phyloP scores from a whole-genome alignment of 2,113 vertebrate species.

The Dasypus novemcinctus region DNA sequence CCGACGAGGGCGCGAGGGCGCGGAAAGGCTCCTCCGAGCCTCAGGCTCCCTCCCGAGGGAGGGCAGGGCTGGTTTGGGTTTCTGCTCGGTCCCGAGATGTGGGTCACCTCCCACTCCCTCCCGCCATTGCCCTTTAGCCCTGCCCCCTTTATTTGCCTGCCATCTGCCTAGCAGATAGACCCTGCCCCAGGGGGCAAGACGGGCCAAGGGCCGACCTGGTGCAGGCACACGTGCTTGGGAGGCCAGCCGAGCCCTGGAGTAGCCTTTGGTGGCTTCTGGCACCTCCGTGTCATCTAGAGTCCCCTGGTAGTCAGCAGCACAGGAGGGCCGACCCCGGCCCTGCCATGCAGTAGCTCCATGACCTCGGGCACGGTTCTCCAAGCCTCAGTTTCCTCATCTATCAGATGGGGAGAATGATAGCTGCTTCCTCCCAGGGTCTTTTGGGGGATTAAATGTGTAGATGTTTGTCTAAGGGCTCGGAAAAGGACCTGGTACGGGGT shows the following conservation, averaged over 20 bases:
- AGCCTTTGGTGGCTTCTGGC: not conserved
- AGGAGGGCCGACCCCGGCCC: not conserved
- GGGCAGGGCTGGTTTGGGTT: not conserved
- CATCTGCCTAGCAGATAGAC: constrained; percentile 69
- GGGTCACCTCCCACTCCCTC: not conserved
- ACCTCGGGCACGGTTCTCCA: not conserved
- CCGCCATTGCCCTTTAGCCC: not conserved
- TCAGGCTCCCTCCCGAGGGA: not conserved
- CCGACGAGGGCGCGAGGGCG: not conserved
- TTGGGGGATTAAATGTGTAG: not conserved
- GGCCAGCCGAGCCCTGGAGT: not conserved
- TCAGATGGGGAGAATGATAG: not conserved
- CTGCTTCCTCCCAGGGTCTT: not conserved
- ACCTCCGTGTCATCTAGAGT: not conserved
- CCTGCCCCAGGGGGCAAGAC: not conserved
- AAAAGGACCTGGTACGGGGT: not conserved
- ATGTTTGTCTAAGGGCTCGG: not conserved
- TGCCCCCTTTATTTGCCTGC: constrained; percentile 48
- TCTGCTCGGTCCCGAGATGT: not conserved
- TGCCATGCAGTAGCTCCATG: not conserved
- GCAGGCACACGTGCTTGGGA: not conserved
- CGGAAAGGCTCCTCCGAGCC: not conserved
- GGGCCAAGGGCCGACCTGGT: not conserved
- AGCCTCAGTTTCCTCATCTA: not conserved
- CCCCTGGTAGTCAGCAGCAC: not conserved